Percentiles rank a stretch among this genome's conserved stretches.
These are phyloP conservation scores for Orthosia gothica DNA, from an alignment of 2,888 invertebrate species.

Conservation along the genomic window DNA sequence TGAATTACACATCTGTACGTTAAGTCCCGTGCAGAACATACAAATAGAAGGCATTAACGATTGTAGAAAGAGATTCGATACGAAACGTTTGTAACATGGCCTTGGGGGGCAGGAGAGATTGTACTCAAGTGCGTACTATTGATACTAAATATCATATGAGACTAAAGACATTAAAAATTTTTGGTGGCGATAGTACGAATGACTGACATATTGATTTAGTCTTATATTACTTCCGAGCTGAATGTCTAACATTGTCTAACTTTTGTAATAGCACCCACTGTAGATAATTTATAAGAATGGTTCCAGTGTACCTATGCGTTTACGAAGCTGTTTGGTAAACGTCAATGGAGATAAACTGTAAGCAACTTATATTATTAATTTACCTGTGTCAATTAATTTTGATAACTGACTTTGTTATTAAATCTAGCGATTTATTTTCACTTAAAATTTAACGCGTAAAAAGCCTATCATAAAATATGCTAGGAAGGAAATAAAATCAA, in stretches of 20 bases:
- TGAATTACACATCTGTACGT: too few species aligned
- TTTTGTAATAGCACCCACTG: not conserved
- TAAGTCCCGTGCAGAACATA: too few species aligned
- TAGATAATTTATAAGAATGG: not conserved
- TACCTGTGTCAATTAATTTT: not conserved
- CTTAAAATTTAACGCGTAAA: not conserved
- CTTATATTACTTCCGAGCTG: too few species aligned
- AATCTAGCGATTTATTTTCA: not conserved
- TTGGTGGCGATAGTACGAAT: too few species aligned
- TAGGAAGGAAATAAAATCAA: constrained; percentile 15
- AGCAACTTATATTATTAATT: constrained; percentile 7
- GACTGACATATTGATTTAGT: too few species aligned
- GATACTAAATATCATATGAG: too few species aligned
- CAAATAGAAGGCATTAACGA: too few species aligned
- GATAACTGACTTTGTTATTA: not conserved
- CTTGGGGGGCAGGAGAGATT: too few species aligned
- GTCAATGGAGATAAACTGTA: not conserved
- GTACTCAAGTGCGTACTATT: too few species aligned
- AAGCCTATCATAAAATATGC: not conserved
- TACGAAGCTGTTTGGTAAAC: not conserved
- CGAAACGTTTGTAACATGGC: too few species aligned
- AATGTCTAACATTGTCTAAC: not conserved
- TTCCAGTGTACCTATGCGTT: not conserved
- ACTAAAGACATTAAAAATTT: too few species aligned
- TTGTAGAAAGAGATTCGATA: too few species aligned